Evolutionary conservation across 2,113 vertebrate species (phyloP), one percentile per base, ranked within the genome.

Genomic region (Phalacrocorax pelagicus): DNA sequence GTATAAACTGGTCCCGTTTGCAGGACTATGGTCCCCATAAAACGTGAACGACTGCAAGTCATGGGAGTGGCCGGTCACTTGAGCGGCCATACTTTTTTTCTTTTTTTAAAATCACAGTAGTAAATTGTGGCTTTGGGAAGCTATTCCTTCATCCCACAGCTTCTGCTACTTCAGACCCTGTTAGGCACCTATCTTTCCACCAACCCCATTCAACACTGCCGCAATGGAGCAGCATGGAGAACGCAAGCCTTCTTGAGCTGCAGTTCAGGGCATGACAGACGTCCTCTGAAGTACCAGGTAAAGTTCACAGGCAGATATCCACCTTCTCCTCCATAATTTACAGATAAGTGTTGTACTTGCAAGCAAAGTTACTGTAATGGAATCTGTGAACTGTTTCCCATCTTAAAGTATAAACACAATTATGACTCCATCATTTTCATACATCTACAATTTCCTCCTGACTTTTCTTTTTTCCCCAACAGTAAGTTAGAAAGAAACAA

Each of bases 141-240:
- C 15, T 72, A 32, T 18, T 26, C 70, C 46, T 74, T 34, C 20
- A 55, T 34, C 27, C 11, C 66, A 55, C 27, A 23, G 49, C 44
- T 93, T 58, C 57, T 90, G 36, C 72, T 86, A 10, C n/a, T 36
- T 66, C 73, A 90, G 36, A 58, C 18, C 44, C 15, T 26, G 8
- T 8, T 63, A 27, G 24, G 22, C 66, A 79, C 14, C 11, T 10
- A 15, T 18, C n/a, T 49, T 66, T 61, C 22, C 24, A 79, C 5
- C 38, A 84, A 8, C 2, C 5, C 4, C 36, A 38, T 40, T 34
- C 47, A 91, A 71, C 20, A 85, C 5, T 3, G 3, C 5, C 6
- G 3, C 0, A 0, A 38, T 7, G 1, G 21, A 83, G 17, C 29
- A 81, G 42, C 78, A 81, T 2, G 4, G 27, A 72, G 44, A 74